phyloP scores from a whole-genome alignment of 2,888 invertebrate genomes.

The Drosophila fungiperda region DNA sequence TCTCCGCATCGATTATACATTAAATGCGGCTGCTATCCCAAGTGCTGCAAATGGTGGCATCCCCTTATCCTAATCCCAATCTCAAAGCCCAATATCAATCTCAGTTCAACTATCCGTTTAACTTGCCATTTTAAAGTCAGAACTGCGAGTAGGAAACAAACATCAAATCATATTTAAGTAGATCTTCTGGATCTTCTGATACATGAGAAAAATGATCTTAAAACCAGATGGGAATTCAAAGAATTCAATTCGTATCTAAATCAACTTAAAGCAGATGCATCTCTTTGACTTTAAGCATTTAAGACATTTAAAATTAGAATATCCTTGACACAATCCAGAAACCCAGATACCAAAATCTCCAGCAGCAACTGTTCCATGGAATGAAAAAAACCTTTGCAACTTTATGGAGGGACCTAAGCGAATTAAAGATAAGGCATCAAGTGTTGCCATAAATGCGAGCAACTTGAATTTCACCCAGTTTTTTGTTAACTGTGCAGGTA shows the following conservation, averaged over 20 bases:
- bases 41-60: slow-evolving; percentile 48
- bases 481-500: slow-evolving; percentile 62
- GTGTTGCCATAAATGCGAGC: slow-evolving; percentile 23
- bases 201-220: background rate
- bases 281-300: background rate
- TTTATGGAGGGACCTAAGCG: background rate
- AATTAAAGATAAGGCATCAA: slow-evolving; percentile 25
- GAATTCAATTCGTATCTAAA: background rate
- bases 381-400: background rate
- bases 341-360: background rate
- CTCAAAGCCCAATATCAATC: slow-evolving; percentile 1
- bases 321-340: background rate
- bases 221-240: background rate
- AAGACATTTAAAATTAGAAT: background rate
- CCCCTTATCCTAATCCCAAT: background rate
- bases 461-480: slow-evolving; percentile 52
- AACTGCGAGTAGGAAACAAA: background rate
- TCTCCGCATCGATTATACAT: slow-evolving; percentile 70
- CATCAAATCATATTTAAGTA: background rate
- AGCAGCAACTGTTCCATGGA: background rate
- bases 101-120: background rate
- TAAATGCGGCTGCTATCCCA: slow-evolving; percentile 47
- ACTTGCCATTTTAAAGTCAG: slow-evolving; percentile 23
- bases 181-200: background rate
- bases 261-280: background rate